These are phyloP conservation scores for Elaphurus davidianus DNA, from an alignment of 2,113 vertebrate species.

Conservation along the genomic window DNA sequence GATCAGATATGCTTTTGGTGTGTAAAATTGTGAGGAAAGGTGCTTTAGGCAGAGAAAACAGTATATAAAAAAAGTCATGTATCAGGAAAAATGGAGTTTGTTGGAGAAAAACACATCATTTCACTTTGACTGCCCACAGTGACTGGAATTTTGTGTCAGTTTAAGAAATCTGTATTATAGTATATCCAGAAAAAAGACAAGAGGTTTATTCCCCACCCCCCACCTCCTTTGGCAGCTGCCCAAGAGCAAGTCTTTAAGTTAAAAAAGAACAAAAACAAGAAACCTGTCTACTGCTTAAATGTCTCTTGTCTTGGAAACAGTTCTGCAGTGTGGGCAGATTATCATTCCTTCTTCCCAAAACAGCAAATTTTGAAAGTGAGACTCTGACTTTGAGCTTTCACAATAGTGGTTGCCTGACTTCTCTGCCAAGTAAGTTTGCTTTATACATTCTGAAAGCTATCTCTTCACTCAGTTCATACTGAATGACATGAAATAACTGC, in stretches of 20 bases:
- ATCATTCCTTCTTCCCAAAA: background rate
- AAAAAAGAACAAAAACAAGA: background rate
- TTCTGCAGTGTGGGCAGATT: background rate
- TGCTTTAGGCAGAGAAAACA: background rate
- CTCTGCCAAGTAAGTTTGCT: background rate
- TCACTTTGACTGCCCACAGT: background rate
- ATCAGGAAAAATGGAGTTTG: background rate
- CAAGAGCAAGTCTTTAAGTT: background rate
- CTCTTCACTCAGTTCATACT: background rate
- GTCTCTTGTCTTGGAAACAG: background rate
- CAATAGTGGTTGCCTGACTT: background rate
- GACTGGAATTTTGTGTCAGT: background rate
- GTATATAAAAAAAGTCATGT: background rate
- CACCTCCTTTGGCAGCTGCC: background rate
- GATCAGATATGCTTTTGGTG: background rate
- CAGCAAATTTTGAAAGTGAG: background rate
- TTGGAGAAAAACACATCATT: slow-evolving; percentile 10
- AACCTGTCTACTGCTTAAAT: background rate
- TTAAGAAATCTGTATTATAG: background rate
- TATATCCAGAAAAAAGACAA: background rate
- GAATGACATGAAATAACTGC: background rate
- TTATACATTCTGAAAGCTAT: background rate
- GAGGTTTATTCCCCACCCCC: background rate
- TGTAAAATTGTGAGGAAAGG: background rate
- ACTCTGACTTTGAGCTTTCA: background rate